Evolutionary conservation across 2,888 invertebrate species (phyloP), one percentile per base, ranked within the genome.

Genomic region (Lobophora halterata): DNA sequence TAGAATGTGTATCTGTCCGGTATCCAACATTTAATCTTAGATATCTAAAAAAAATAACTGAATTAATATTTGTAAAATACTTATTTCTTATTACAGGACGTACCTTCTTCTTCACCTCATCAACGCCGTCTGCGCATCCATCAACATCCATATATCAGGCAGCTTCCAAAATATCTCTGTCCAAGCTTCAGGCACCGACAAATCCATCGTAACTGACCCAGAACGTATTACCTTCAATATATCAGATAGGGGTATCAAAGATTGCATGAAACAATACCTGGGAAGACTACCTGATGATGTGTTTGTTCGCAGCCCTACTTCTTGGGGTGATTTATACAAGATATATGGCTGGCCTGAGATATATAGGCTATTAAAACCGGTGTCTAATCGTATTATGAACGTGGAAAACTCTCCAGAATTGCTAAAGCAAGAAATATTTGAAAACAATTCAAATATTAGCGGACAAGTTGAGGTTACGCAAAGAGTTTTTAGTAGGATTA

Each of bases 271-370:
- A 2, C 12, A 12, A 3, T 49, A 39, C 20, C 6, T 49, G n/a
- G 49, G 49, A 0, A 21, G 33, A 1, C 16, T 23, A 0, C 49
- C 49, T 2, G 28, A 39, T 5, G 46, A 46, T 6, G 36, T 21
- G 0, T 49, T 24, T 7, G 10, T 58, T 5, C 36, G 38, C 3
- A 43, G 50, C 7, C 58, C 60, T 0, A 65, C 62, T 0, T 61
- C 61, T 0, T 62, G 61, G 60, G 51, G 51, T 0, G 55, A 62
- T 30, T 24, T 65, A 1, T 64, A 57, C 26, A 37, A 31, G 6
- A 34, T 23, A 1, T 55, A 56, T 35, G 51, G 51, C 9, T 64
- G 64, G 49, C 29, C 28, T 1, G 33, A 24, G 21, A 25, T 37
- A 1, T 43, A 43, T 13, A 33, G 43, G 7, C 5, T 43, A 1